Percentiles rank a stretch among this genome's conserved stretches.
Evolutionary conservation across 2,113 vertebrate genomes (phyloP).

Genomic region (Albula glossodonta): DNA sequence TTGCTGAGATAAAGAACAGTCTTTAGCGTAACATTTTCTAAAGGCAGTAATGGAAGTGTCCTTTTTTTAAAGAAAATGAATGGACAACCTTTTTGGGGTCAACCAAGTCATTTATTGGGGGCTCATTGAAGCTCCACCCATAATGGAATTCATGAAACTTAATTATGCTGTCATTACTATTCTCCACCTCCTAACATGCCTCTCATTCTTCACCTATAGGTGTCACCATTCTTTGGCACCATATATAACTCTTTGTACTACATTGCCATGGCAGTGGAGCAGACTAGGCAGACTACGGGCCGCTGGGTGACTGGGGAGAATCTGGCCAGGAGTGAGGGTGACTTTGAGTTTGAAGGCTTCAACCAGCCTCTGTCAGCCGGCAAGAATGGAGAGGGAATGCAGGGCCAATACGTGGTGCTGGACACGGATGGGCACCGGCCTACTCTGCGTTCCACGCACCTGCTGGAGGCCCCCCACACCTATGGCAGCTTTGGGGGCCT

Average conservation of each 20-base stretch:
- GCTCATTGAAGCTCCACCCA: no score
- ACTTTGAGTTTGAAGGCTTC: conserved; percentile 71
- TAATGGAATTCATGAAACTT: not conserved
- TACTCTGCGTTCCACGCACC: conserved; percentile 66
- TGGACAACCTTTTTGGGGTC: no score
- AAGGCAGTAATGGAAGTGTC: not conserved
- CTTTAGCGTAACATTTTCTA: not conserved
- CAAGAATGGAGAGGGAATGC: conserved; percentile 48
- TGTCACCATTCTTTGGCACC: conserved; percentile 84
- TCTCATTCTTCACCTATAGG: conserved; percentile 55
- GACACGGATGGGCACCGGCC: conserved; percentile 66
- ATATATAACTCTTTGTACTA: conserved; percentile 82
- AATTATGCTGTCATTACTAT: not conserved
- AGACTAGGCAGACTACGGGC: conserved; percentile 47
- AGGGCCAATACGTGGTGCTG: conserved; percentile 76
- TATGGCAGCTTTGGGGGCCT: conserved; percentile 49
- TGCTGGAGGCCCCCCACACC: conserved; percentile 51
- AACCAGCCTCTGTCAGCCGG: conserved; percentile 61
- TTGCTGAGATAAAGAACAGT: not conserved
- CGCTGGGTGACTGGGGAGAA: conserved; percentile 72
- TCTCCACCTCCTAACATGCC: not conserved
- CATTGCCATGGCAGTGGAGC: conserved; percentile 71
- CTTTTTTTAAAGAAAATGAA: not conserved
- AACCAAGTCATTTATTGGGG: no score
- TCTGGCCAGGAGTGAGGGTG: conserved; percentile 59